These are phyloP conservation scores for Limanda limanda DNA, from an alignment of 2,113 vertebrate species.

Conservation along the genomic window DNA sequence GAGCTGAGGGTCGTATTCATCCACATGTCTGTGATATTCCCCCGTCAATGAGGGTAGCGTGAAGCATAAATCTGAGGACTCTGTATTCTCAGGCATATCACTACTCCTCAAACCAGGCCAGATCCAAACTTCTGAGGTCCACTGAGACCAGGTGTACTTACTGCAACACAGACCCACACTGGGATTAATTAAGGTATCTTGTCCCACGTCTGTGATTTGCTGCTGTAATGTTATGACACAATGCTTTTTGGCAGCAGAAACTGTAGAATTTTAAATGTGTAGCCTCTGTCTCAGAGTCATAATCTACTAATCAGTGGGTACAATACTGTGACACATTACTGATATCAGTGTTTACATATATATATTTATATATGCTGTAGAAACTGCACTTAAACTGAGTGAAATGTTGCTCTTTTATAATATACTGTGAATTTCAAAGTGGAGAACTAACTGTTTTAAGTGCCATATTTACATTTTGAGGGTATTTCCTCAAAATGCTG, in stretches of 20 bases:
- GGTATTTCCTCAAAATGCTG: conserved; percentile 15
- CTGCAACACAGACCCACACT: conserved; percentile 49
- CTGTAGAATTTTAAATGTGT: conserved; percentile 45
- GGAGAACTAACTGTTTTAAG: conserved; percentile 50
- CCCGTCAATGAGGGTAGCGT: neutral
- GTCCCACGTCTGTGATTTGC: conserved; percentile 30
- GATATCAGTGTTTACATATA: neutral
- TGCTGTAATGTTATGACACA: conserved; percentile 17
- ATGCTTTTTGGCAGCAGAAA: conserved; percentile 34
- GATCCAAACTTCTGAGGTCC: conserved; percentile 38
- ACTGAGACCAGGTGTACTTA: conserved; percentile 45
- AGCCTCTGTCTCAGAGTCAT: conserved; percentile 19
- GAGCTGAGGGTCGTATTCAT: neutral
- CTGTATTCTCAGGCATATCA: conserved; percentile 32
- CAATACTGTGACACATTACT: conserved; percentile 8
- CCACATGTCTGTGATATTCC: conserved; percentile 1
- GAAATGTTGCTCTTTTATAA: conserved; percentile 11
- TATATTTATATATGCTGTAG: conserved; percentile 14
- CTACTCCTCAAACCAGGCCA: conserved; percentile 27
- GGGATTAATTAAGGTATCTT: conserved; percentile 45
- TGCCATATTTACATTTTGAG: conserved; percentile 67
- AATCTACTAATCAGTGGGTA: conserved; percentile 41
- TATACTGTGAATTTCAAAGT: conserved; percentile 1
- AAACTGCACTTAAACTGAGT: conserved; percentile 6
- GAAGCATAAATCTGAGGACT: conserved; percentile 4